A percentile compares a stretch with the other conserved stretches of the same genome.
Conservation (phyloP, 2,888 invertebrate species). For the Phrixothrix hirtus region DNA sequence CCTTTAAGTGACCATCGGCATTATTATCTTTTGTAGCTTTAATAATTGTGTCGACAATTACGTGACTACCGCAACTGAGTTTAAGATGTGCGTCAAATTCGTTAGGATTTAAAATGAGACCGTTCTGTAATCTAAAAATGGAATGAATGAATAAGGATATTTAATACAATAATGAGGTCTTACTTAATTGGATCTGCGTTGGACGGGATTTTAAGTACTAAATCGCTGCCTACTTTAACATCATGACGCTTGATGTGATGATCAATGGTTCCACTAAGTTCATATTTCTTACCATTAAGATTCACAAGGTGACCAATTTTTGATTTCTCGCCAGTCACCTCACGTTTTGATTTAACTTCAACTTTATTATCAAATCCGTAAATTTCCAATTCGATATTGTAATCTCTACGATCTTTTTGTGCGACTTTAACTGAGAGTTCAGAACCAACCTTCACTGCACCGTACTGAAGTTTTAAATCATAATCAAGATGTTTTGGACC, state of each 20-base stretch:
- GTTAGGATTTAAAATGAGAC: slow-evolving; percentile 54
- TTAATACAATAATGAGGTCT: slow-evolving; percentile 31
- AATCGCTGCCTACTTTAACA: slow-evolving; percentile 61
- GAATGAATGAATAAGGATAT: too few species aligned
- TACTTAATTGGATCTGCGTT: slow-evolving; percentile 63
- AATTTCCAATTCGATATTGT: slow-evolving; percentile 63
- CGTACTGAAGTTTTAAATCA: slow-evolving; percentile 62
- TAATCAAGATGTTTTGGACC: slow-evolving; percentile 62
- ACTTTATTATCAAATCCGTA: slow-evolving; percentile 58
- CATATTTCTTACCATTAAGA: slow-evolving; percentile 65
- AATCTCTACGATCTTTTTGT: slow-evolving; percentile 58
- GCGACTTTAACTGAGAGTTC: slow-evolving; percentile 57
- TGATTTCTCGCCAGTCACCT: slow-evolving; percentile 62
- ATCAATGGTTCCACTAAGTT: slow-evolving; percentile 62
- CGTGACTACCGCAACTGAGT: slow-evolving; percentile 57
- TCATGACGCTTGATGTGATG: slow-evolving; percentile 63
- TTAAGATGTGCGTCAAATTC: slow-evolving; percentile 61
- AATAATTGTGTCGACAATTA: slow-evolving; percentile 62
- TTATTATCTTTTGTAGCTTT: slow-evolving; percentile 56
- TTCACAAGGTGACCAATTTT: slow-evolving; percentile 65
- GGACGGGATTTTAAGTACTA: slow-evolving; percentile 62
- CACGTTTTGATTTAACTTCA: slow-evolving; percentile 62
- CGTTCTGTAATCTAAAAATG: slow-evolving; percentile 59
- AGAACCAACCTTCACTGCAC: slow-evolving; percentile 62
- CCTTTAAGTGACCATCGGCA: slow-evolving; percentile 60